Evolutionary conservation across 2,113 vertebrate species (phyloP).

Genomic region (Blennius ocellaris): DNA sequence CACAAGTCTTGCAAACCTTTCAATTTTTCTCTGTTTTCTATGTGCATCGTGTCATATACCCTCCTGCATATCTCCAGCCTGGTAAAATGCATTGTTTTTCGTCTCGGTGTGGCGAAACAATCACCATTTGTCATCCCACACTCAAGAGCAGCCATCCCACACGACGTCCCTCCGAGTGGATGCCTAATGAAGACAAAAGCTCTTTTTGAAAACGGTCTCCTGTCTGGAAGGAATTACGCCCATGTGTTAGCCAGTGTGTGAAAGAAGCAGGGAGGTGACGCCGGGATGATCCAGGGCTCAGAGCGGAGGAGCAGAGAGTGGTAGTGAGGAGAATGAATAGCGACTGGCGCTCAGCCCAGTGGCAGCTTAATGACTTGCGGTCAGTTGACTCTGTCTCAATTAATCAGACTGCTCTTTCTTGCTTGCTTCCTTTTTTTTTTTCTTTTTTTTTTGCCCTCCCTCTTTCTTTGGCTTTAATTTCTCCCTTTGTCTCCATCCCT

Average conservation of each 20-base stretch:
- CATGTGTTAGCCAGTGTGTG: conserved; percentile 57
- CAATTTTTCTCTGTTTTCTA: conserved; percentile 6
- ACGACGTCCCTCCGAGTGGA: conserved; percentile 51
- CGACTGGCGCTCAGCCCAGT: conserved; percentile 78
- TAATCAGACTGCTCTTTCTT: conserved; percentile 78
- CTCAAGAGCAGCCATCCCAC: conserved; percentile 45
- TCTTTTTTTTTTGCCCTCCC: background rate
- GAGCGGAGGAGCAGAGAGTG: conserved; percentile 46
- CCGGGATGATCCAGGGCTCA: conserved; percentile 62
- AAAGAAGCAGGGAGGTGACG: conserved; percentile 62
- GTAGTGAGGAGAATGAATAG: conserved; percentile 75
- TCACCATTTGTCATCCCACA: conserved; percentile 57
- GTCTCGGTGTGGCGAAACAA: conserved; percentile 31
- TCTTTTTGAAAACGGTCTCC: conserved; percentile 42
- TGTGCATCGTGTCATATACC: conserved; percentile 15
- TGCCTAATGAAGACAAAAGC: conserved; percentile 72
- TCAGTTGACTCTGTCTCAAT: conserved; percentile 83
- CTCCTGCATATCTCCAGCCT: conserved; percentile 19
- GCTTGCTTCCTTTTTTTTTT: conserved; percentile 28
- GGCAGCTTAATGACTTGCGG: conserved; percentile 81
- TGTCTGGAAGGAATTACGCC: conserved; percentile 59
- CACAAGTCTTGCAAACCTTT: conserved; percentile 1
- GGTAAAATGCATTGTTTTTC: conserved; percentile 23
- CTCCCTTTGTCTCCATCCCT: conserved; percentile 35
- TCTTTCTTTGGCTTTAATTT: conserved; percentile 58